These are phyloP conservation scores for Drosophila aldrichi DNA, from an alignment of 2,888 invertebrate genomes.

Conservation along the genomic window DNA sequence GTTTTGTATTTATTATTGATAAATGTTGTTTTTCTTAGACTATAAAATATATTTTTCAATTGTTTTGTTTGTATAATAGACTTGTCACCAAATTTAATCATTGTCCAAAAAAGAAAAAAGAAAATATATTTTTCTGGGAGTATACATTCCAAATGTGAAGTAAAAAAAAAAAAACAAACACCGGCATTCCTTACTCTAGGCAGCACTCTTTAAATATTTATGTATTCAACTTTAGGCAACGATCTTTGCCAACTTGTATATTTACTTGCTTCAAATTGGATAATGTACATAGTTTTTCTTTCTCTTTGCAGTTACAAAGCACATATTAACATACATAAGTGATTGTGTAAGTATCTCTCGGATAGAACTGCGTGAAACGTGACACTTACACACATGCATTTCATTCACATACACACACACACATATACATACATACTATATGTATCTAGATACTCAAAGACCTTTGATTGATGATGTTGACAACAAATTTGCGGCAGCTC, in stretches of 20 bases:
- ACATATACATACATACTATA: background rate
- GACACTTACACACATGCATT: slow-evolving; percentile 8
- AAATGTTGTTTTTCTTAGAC: too few species aligned
- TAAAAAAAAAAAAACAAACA: too few species aligned
- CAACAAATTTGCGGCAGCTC: slow-evolving; percentile 22
- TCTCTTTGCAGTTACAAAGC: background rate
- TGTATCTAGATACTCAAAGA: slow-evolving; percentile 3
- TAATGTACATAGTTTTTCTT: slow-evolving; percentile 5
- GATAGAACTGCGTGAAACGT: slow-evolving; percentile 16
- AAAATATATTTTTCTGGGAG: too few species aligned
- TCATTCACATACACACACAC: background rate
- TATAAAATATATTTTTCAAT: too few species aligned
- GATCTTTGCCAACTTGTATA: background rate
- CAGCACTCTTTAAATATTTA: background rate
- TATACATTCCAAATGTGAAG: too few species aligned
- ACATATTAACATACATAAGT: slow-evolving; percentile 16
- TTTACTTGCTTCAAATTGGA: slow-evolving; percentile 1
- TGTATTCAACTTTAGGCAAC: background rate
- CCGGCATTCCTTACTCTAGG: too few species aligned
- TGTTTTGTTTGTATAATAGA: too few species aligned
- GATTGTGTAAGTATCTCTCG: slow-evolving; percentile 14
- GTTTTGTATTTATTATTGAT: too few species aligned
- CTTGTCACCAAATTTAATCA: too few species aligned
- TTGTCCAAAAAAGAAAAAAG: too few species aligned
- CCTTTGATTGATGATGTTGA: slow-evolving; percentile 47